phyloP scores from a whole-genome alignment of 2,113 vertebrate genomes.

The Suricata suricatta region DNA sequence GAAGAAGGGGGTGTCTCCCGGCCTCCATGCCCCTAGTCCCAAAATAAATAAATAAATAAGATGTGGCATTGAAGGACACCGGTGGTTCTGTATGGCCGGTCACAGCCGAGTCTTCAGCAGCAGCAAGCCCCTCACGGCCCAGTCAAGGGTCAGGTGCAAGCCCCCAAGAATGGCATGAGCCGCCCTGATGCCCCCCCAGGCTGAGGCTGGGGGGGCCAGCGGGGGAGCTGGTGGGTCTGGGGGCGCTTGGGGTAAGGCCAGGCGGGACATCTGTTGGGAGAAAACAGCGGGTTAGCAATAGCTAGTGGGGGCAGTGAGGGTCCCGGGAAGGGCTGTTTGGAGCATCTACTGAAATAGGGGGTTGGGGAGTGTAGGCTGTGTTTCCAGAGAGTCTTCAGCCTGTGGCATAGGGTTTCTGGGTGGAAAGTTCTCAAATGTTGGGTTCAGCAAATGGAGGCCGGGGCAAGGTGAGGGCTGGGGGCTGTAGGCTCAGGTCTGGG shows the following conservation, averaged over 20 bases:
- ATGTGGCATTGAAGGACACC: not conserved
- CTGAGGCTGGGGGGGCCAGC: constrained; percentile 21
- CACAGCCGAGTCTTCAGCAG: constrained; percentile 76
- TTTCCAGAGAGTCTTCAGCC: not conserved
- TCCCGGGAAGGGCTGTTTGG: not conserved
- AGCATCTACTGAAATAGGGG: not conserved
- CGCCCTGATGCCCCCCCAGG: constrained; percentile 71
- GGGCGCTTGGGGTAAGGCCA: constrained; percentile 64
- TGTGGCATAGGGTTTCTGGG: not conserved
- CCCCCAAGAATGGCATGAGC: constrained; percentile 73
- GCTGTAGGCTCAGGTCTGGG: not conserved
- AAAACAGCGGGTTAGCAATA: not conserved
- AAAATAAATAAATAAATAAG: constrained; percentile 83
- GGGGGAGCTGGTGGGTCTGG: constrained; percentile 47
- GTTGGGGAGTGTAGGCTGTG: not conserved
- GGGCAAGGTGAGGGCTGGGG: not conserved
- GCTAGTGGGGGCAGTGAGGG: not conserved
- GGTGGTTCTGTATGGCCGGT: not conserved
- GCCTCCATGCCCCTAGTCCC: not conserved
- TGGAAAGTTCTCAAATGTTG: not conserved
- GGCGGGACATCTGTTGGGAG: constrained; percentile 53
- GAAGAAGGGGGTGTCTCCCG: not conserved
- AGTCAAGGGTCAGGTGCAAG: constrained; percentile 76
- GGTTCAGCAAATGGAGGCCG: not conserved
- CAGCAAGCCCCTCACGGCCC: constrained; percentile 73